Evolutionary conservation across 2,113 vertebrate species (phyloP), one percentile per base, ranked within the genome.

Genomic region (Nothoprocta perdicaria): DNA sequence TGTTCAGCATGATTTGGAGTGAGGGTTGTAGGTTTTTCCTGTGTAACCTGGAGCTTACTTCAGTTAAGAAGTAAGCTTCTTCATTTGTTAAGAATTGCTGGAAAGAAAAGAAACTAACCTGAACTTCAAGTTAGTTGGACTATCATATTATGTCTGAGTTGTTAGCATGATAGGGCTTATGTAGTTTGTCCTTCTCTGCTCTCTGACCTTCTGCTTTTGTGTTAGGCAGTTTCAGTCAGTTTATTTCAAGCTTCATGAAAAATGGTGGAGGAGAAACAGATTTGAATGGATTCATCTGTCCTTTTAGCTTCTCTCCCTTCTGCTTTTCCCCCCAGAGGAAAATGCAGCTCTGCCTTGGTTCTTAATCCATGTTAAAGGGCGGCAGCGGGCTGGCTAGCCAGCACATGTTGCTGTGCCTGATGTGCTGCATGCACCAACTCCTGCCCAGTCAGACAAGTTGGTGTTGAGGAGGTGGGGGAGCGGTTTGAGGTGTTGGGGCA

Each of bases 381-480:
- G 50, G 41, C 62, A 27, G 69, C 1, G 1, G 21, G 57, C 48
- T n/a, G 75, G 55, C 8, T 14, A 18, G 73, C n/a, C 3, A 27
- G 88, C 48, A 79, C 45, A 0, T 69, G 80, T 46, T 13, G 0
- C 9, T 0, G 17, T 1, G 2, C 0, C 1, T 90, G 80, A 66
- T 31, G 12, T 10, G 1, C 66, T 2, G 35, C 0, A 0, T 26
- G 19, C 4, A 18, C 84, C 33, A 45, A 38, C 52, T n/a, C 52
- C 75, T 82, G 41, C 66, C 53, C 12, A 2, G 60, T 26, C 68
- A 12, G 8, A 35, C 35, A 40, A 67, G 53, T 65, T 55, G 66
- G 1, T 27, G 13, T 2, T 53, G 57, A 22, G 85, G 65, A 48
- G 53, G 12, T 27, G 6, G 29, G 16, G 38, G 1, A 5, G 5